Base-by-base conservation (phyloP, 2,797 vertebrate genomes). In the Chiroxiphia lanceolata region DNA sequence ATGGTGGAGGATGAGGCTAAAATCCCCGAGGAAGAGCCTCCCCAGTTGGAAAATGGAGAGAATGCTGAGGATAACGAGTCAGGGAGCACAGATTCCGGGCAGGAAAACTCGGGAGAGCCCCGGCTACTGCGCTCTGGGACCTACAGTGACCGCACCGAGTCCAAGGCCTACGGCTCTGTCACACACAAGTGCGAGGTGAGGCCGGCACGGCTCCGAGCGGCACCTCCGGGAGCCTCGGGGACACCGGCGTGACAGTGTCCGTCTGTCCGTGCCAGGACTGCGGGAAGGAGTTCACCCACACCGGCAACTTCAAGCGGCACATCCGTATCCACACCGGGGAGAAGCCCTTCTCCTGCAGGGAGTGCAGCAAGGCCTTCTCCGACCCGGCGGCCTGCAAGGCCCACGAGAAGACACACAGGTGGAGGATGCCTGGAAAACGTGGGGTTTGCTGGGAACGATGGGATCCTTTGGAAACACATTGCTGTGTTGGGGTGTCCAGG, bases 291-390 rank as follows among this genome's bases (percentile, higher is more conserved):
- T 99, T 99, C 95, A 99, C 99, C 4, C 99, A 99, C 98, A 99
- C 99, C 0, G 99, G 99, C 6, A 99, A 99, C 95, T 99, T 99
- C 97, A 99, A 99, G 97, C 98, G 99, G 47, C 99, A 99, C 97
- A 99, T 99, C 97, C 99, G 99, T 9, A 99, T 99, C 97, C 99
- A 99, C 98, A 99, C 99, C 0, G 99, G 99, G 1, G 99, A 99
- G 98, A 99, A 99, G 76, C 99, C 99, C 1, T 99, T 99, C 97
- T 98, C 98, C 36, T 99, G 99, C 97, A 97, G 98, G 23, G 99
- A 99, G 96, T 99, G 99, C 89, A 98, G 96, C 97, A 99, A 99
- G 86, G 99, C 99, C 16, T 99, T 99, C 96, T 99, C 99, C 0
- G 99, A 99, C 96, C 99, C 99, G 0, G 99, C 99, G 0, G 99